Evolutionary conservation across 2,797 vertebrate species (phyloP).

Genomic region (Gymnothorax javanicus): DNA sequence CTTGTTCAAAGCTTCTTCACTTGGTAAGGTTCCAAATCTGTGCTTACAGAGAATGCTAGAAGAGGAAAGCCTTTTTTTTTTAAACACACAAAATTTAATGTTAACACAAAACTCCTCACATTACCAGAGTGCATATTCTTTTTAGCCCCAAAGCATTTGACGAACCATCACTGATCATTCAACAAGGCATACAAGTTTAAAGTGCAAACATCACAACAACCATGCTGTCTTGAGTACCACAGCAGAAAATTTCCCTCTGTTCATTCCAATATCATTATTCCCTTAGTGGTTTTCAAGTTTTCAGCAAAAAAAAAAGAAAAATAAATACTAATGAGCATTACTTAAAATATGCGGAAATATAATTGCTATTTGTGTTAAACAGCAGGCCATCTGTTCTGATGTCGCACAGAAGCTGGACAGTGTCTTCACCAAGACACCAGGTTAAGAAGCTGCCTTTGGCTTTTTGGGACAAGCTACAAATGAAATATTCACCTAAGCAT

Average conservation of each 20-base stretch:
- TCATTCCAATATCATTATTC: not conserved
- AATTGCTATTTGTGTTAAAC: slow-evolving; percentile 44
- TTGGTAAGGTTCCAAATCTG: not conserved
- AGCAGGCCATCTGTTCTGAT: slow-evolving; percentile 38
- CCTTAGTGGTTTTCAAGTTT: slow-evolving; percentile 31
- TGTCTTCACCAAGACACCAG: slow-evolving; percentile 4
- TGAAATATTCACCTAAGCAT: slow-evolving; percentile 32
- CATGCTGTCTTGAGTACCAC: slow-evolving; percentile 34
- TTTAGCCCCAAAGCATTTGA: slow-evolving; percentile 28
- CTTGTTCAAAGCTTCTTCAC: not conserved
- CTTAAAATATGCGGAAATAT: slow-evolving; percentile 40
- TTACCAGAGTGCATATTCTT: slow-evolving; percentile 24
- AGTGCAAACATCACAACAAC: slow-evolving; percentile 51
- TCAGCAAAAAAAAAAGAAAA: slow-evolving; percentile 23
- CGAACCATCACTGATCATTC: slow-evolving; percentile 38
- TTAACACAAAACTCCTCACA: slow-evolving; percentile 33
- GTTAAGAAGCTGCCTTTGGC: not conserved
- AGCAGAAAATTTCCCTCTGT: slow-evolving; percentile 22
- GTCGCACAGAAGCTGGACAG: slow-evolving; percentile 28
- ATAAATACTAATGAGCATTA: slow-evolving; percentile 20
- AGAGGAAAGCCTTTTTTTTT: not conserved
- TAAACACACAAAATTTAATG: slow-evolving; percentile 36
- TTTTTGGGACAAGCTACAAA: slow-evolving; percentile 27
- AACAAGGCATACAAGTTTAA: slow-evolving; percentile 49
- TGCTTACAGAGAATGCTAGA: not conserved